Percentiles rank a stretch among this genome's conserved stretches.
These are phyloP conservation scores for Megalops cyprinoides DNA, from an alignment of 2,797 vertebrate genomes.

Conservation along the genomic window DNA sequence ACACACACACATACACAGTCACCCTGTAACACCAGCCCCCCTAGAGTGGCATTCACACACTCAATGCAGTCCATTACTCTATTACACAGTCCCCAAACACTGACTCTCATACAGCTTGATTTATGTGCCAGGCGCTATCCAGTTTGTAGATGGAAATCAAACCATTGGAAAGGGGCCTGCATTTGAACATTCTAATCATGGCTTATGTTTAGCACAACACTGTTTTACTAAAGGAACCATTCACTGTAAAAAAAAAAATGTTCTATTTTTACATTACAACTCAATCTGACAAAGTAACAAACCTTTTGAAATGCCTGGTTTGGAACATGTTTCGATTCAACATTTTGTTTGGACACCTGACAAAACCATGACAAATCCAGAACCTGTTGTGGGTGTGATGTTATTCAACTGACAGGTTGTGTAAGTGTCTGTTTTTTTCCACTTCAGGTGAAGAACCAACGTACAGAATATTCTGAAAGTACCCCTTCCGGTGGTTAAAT, in stretches of 20 bases:
- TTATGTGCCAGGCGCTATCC: background rate
- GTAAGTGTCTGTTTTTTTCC: background rate
- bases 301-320: background rate
- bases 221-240: background rate
- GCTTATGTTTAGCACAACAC: background rate
- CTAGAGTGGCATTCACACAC: background rate
- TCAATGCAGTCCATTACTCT: too few relatives aligned
- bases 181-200: background rate
- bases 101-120: background rate
- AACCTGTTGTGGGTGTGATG: background rate
- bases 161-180: background rate
- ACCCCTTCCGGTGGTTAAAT: conserved; percentile 13
- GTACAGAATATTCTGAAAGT: background rate
- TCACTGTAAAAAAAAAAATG: background rate
- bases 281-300: background rate
- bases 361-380: background rate
- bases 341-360: background rate
- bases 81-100: too few relatives aligned
- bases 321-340: background rate
- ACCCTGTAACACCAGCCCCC: background rate
- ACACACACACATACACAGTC: background rate
- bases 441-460: background rate
- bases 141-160: background rate
- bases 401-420: background rate
- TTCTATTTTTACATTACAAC: background rate